Base-by-base conservation (phyloP, 1,140 invertebrate genomes). In the Drosophila ficusphila region DNA sequence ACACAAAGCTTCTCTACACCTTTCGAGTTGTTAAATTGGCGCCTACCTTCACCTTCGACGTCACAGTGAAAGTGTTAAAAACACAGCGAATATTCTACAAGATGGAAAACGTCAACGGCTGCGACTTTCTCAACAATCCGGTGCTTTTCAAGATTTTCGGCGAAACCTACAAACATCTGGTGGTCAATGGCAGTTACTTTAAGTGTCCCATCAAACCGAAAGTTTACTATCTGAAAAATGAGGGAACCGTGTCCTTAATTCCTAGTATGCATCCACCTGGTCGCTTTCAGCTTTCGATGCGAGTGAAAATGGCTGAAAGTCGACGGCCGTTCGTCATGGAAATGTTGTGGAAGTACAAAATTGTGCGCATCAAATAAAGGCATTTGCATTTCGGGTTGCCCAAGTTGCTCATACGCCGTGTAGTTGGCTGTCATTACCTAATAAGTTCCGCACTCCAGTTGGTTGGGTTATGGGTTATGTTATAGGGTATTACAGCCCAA, bases 131-230 rank as follows among this genome's bases (percentile, higher is more conserved):
- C 0, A 36, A 46, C 0, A 83, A 53, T 42, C 61, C 54, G 0
- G 1, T 79, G 11, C 19, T 72, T 6, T 67, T 14, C 42, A 60
- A 52, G 7, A 39, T 27, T 0, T 38, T 86, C 2, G 14, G 18
- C 9, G 4, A 12, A 5, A 1, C 46, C 9, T 82, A 77, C 58
- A 36, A 38, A 2, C 21, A 39, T 5, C 39, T 77, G 36, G 39
- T 82, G 31, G 69, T 78, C 27, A 82, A 83, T 31, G 58, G 56
- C 27, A 78, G 42, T 5, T 56, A 42, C 33, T 83, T 77, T n/a
- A 57, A 53, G 9, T 82, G 79, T 4, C 73, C 74, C 48, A 83
- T 82, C 2, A 33, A 41, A 0, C 42, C 74, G 4, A 54, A 53
- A 5, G 39, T 53, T 7, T 73, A 82, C 23, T 71, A 19, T 11